Evolutionary conservation across 2,113 vertebrate genomes (phyloP).

Genomic region (Patagioenas fasciata): DNA sequence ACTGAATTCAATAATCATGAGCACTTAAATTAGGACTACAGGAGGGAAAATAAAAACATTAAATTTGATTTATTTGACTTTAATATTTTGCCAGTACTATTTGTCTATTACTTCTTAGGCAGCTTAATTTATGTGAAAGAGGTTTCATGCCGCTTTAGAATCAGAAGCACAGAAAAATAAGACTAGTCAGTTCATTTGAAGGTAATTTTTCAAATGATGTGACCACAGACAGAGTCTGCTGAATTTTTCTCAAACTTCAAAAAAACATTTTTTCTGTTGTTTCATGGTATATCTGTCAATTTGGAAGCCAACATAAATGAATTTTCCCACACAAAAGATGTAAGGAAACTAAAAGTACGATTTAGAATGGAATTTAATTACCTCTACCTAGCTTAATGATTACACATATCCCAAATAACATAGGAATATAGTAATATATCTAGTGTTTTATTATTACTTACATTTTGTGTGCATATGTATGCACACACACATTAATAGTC

Average conservation of each 20-base stretch:
- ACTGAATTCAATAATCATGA: neutral
- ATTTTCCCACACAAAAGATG: neutral
- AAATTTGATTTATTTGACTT: neutral
- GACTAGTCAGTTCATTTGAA: neutral
- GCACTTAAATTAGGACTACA: neutral
- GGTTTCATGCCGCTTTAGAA: neutral
- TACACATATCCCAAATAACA: neutral
- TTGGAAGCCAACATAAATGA: neutral
- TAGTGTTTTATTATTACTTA: neutral
- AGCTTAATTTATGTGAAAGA: neutral
- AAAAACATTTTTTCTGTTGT: neutral
- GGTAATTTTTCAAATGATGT: neutral
- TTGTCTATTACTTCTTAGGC: neutral
- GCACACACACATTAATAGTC: neutral
- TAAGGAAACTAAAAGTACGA: neutral
- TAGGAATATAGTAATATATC: neutral
- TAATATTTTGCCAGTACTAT: neutral
- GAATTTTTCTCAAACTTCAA: neutral
- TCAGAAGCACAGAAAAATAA: neutral
- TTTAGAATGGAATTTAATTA: neutral
- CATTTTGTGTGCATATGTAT: neutral
- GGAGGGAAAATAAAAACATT: neutral
- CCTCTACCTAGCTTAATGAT: neutral
- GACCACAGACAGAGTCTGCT: neutral
- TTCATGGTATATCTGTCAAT: neutral